Evolutionary conservation across 2,797 vertebrate species (phyloP), one percentile per base, ranked within the genome.

Genomic region (Artibeus lituratus): DNA sequence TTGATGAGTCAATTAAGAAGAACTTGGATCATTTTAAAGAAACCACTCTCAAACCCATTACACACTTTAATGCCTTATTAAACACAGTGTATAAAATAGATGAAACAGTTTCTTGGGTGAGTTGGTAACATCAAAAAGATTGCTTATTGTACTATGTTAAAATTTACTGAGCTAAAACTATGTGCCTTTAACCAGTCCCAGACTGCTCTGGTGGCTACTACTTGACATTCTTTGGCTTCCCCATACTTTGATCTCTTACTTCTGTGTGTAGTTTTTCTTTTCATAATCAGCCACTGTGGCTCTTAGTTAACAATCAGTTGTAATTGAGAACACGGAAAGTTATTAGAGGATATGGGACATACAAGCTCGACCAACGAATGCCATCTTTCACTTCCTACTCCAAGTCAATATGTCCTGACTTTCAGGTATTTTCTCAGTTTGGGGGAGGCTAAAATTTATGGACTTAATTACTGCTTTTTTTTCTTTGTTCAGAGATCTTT

Each of bases 1-100:
- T 85, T 94, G 39, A 62, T 73, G 84, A 26, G 35, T 59, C 18
- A 82, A 65, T 91, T 70, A 86, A 90, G 94, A 92, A 78, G 32
- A 77, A 85, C 84, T 42, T 57, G 69, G 73, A 69, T 89, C 35
- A 87, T 76, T 96, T 83, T 44, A 84, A 90, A 94, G 7, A 74
- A 86, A 78, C 42, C 11, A 77, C 78, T 70, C 19, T 53, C 35
- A 65, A 91, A 83, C 35, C 44, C 32, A 81, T 29, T 35, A 77
- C 55, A 21, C 3, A 67, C 5, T n/a, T 59, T 65, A 93, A 22
- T 59, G 70, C 7, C 35, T 82, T 83, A 80, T 74, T 72, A 90
- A 81, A 55, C 26, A 59, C 44, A 77, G 22, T 69, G 9, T 69
- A 62, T 85, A 47, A 91, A 92, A 59, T 6, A 24, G 21, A 51